Percentiles rank a stretch among this genome's conserved stretches.
These are phyloP conservation scores for Oryzias woworae DNA, from an alignment of 2,113 vertebrate species.

Conservation along the genomic window DNA sequence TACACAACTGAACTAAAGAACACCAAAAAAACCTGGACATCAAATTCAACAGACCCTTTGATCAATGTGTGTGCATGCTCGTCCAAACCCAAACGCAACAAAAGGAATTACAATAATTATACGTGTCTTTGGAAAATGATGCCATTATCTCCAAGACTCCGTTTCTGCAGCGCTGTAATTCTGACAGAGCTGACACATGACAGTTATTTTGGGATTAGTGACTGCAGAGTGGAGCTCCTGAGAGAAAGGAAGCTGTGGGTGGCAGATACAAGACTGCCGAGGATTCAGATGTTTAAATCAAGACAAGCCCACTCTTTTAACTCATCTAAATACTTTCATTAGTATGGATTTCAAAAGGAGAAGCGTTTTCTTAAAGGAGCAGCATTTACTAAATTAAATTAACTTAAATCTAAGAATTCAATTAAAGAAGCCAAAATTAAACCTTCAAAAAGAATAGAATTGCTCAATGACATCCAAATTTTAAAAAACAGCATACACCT, in stretches of 20 bases:
- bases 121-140: constrained; percentile 48
- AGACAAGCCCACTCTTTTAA: constrained; percentile 13
- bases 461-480: too few species aligned
- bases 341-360: too few species aligned
- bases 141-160: constrained; percentile 46
- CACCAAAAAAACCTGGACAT: constrained; percentile 13
- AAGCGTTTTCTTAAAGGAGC: too few species aligned
- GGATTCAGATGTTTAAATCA: constrained; percentile 27
- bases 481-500: too few species aligned
- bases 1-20: constrained; percentile 31
- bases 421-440: too few species aligned
- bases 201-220: constrained; percentile 71
- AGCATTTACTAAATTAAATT: too few species aligned
- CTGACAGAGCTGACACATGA: constrained; percentile 61
- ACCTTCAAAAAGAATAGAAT: too few species aligned
- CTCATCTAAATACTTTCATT: neutral
- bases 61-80: constrained; percentile 23
- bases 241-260: constrained; percentile 26
- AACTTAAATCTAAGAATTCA: too few species aligned
- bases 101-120: constrained; percentile 60
- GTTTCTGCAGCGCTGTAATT: constrained; percentile 36
- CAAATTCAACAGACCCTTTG: constrained; percentile 15
- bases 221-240: constrained; percentile 49
- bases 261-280: constrained; percentile 18
- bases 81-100: constrained; percentile 46